Conservation (phyloP, 2,113 vertebrate genomes). For the Nestor notabilis region DNA sequence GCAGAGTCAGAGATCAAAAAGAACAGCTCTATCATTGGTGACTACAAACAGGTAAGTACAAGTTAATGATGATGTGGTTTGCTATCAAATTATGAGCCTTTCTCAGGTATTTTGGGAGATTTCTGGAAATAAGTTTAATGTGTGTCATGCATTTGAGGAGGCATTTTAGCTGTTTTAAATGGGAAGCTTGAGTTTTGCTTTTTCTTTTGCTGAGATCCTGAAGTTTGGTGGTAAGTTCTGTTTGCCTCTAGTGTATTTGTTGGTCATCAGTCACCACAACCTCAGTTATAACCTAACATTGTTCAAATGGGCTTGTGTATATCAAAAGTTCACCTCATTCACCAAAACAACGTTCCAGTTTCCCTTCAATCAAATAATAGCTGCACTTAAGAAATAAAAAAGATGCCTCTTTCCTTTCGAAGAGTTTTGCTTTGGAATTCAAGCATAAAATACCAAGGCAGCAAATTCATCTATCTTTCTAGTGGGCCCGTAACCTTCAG, state of each 20-base stretch:
- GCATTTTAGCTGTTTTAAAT: neutral
- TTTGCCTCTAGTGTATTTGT: neutral
- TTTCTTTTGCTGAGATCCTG: neutral
- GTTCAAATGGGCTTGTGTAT: neutral
- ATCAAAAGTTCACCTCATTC: neutral
- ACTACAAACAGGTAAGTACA: constrained; percentile 94
- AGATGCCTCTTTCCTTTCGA: neutral
- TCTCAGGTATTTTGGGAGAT: neutral
- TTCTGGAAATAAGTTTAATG: neutral
- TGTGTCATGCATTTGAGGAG: neutral
- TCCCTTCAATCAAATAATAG: neutral
- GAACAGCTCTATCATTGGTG: constrained; percentile 96
- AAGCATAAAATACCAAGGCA: neutral
- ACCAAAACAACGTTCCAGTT: neutral
- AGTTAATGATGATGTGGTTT: neutral
- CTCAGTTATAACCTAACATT: neutral
- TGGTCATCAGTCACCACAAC: neutral
- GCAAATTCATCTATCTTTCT: neutral
- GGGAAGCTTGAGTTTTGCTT: neutral
- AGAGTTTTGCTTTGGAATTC: neutral
- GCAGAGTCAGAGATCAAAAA: constrained; percentile 97
- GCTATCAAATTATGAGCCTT: neutral
- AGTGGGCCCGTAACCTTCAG: neutral
- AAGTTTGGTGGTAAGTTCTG: neutral
- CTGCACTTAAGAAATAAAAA: neutral